These are phyloP conservation scores for Acrocera orbiculus DNA, from an alignment of 2,888 invertebrate species.

Conservation along the genomic window DNA sequence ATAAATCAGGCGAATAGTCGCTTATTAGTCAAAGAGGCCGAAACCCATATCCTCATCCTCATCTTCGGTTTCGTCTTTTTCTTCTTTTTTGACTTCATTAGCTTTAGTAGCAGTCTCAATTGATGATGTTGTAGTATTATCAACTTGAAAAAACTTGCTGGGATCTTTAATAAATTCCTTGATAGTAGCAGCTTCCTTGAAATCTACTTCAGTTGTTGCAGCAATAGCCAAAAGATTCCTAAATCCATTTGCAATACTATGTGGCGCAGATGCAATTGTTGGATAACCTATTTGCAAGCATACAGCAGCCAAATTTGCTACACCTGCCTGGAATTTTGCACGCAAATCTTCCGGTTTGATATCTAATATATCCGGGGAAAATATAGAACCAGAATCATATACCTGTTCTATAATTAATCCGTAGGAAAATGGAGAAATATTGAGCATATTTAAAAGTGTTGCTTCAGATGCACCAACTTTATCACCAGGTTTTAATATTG, in stretches of 20 bases:
- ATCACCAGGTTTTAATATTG: constrained; percentile 84
- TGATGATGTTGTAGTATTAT: constrained; percentile 40
- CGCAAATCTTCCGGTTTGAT: constrained; percentile 94
- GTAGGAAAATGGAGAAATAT: constrained; percentile 98
- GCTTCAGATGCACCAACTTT: constrained; percentile 99
- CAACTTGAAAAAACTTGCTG: constrained; percentile 63
- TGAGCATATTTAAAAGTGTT: constrained; percentile 97
- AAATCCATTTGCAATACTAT: constrained; percentile 95
- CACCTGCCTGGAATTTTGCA: constrained; percentile 79
- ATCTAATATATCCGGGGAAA: constrained; percentile 91
- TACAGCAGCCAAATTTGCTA: constrained; percentile 83
- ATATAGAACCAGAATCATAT: constrained; percentile 96
- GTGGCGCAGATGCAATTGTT: constrained; percentile 90
- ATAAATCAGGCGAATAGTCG: too few relatives aligned
- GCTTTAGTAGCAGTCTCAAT: constrained; percentile 45
- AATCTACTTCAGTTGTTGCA: constrained; percentile 87
- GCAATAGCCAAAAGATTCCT: constrained; percentile 95
- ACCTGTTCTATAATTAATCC: constrained; percentile 93
- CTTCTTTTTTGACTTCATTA: constrained; percentile 45
- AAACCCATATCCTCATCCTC: constrained; percentile 97
- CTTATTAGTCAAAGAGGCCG: constrained; percentile 67
- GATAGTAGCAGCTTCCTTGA: constrained; percentile 84
- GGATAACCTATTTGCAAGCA: constrained; percentile 91
- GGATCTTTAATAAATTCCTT: constrained; percentile 93
- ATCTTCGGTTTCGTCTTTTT: constrained; percentile 63